Evolutionary conservation across 2,888 invertebrate species (phyloP), one percentile per base, ranked within the genome.

Genomic region (Cacoxenus indagator): DNA sequence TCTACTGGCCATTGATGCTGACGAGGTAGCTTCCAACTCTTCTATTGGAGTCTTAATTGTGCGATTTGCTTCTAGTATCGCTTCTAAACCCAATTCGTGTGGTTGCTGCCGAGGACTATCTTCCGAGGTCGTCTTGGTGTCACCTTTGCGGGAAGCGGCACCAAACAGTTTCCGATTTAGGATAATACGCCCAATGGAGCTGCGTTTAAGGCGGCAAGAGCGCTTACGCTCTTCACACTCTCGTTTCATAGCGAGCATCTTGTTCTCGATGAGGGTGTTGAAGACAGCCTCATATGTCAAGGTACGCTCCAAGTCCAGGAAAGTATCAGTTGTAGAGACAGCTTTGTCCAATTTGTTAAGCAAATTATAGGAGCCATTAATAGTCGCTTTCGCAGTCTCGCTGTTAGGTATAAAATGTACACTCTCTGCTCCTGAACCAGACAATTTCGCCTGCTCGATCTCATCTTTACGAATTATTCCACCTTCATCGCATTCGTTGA

Each of bases 211-310:
- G 55, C 85, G 83, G 72, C 87, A 88, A 26, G 86, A 83, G 19
- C 84, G 78, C 69, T 87, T 87, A 29, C 86, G 85, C 71, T 87
- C 87, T 76, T 88, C 88, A 64, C 88, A 88, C 65, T 88, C 88
- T 24, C 87, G 85, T 73, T 88, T 88, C 70, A 88, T 87, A 29
- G 87, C 87, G 73, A 86, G 78, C 80, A 89, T 85, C 78, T 88
- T 88, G 77, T 88, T 87, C 76, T 88, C 86, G 74, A 88, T 82
- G 68, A 88, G 78, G 19, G 86, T 84, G 70, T 84, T 84, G 67
- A 88, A 88, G n/a, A 88, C 85, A 11, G 87, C 84, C 72, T 89
- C 89, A 65, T 88, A 88, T 69, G 87, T 88, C 22, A 88, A 82
- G n/a, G 88, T 86, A 17, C 86, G 80, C 71, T 86, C 85, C 71